Evolutionary conservation across 2,797 vertebrate genomes (phyloP), one percentile per base, ranked within the genome.

Genomic region (Anabas testudineus): DNA sequence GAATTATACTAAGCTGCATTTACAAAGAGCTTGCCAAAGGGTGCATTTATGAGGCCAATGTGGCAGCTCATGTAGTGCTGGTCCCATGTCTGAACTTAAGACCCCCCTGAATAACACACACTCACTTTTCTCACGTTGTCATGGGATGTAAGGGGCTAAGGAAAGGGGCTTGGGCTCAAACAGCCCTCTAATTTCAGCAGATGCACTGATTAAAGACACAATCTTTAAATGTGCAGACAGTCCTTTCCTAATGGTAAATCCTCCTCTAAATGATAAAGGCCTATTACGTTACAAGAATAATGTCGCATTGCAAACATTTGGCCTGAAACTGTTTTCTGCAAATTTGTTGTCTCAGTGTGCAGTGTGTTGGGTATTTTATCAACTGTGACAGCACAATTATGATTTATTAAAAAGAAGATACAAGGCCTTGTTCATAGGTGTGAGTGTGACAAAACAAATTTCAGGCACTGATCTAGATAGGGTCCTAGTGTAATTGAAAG

Each of bases 1-100:
- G 88, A 91, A 90, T 90, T 86, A 91, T 89, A 74, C 79, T 92
- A 91, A 91, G 84, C 90, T 92, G 87, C 70, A 77, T 85, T 90
- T 86, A 80, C 74, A 12, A 22, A 79, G 43, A 61, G 58, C 69
- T 85, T 73, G 81, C 88, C 88, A 86, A 87, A 85, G 78, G 68
- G 70, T 82, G 79, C 71, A 74, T 89, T 89, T 89, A 74, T 90
- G 84, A 82, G 76, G 71, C 78, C 64, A 36, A 14, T 60, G 72
- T 69, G 57, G 74, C 60, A 67, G 82, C 63, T 83, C 60, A 60
- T 80, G 52, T 69, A n/a, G 45, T 49, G 57, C 62, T 77, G 73
- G 81, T 83, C 76, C 64, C 62, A 77, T 22, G 21, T 46, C 43
- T 51, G 54, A 83, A 78, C 45, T 53, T 48, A 82, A 77, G 74